These are phyloP conservation scores for Caenorhabditis auriculariae DNA, from an alignment of 2,888 invertebrate species.

Conservation along the genomic window DNA sequence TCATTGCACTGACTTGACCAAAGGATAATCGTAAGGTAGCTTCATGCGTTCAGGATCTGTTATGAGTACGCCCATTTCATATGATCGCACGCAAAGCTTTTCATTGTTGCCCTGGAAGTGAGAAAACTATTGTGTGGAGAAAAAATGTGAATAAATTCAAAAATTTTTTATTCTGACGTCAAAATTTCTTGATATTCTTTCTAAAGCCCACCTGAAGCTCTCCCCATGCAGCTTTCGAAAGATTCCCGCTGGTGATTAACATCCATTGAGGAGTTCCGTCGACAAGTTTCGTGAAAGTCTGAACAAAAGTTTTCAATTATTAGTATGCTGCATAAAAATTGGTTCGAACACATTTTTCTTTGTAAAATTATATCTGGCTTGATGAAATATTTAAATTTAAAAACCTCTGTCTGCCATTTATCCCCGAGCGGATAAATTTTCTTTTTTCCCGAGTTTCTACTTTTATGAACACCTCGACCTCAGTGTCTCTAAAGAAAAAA, in stretches of 20 bases:
- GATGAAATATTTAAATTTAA: too few species aligned
- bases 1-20: slow-evolving; percentile 36
- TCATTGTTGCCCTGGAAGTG: slow-evolving; percentile 30
- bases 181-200: slow-evolving; percentile 6
- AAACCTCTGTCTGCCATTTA: too few species aligned
- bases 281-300: slow-evolving; percentile 28
- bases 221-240: slow-evolving; percentile 98
- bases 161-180: not conserved
- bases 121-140: too few species aligned
- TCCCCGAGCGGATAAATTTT: too few species aligned
- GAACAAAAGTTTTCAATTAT: slow-evolving; percentile 66
- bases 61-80: slow-evolving; percentile 55
- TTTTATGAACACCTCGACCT: too few species aligned
- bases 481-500: too few species aligned
- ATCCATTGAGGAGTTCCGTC: slow-evolving; percentile 42
- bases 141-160: not conserved
- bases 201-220: slow-evolving; percentile 68
- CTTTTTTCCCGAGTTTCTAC: too few species aligned
- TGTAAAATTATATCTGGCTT: too few species aligned
- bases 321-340: too few species aligned
- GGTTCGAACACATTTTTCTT: too few species aligned
- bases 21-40: slow-evolving; percentile 55
- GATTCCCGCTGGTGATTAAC: slow-evolving; percentile 78
- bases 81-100: slow-evolving; percentile 42
- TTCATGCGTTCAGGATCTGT: slow-evolving; percentile 24